phyloP scores from a whole-genome alignment of 2,113 vertebrate species.

The Coracopsis vasa region DNA sequence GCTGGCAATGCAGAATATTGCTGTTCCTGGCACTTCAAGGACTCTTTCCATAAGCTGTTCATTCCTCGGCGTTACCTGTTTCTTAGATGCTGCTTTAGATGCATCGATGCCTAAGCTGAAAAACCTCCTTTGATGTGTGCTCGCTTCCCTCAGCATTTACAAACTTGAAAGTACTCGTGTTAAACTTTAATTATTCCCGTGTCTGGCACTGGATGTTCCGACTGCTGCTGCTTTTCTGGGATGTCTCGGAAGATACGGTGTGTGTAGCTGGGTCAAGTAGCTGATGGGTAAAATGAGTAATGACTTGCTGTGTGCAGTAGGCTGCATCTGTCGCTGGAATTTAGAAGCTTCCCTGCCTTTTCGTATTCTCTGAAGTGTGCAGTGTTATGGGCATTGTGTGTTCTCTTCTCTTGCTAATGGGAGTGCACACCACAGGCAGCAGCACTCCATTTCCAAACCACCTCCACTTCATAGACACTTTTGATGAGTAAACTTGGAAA shows the following conservation, averaged over 20 bases:
- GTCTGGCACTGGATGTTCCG: conserved; percentile 41
- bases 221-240: conserved; percentile 50
- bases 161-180: conserved; percentile 20
- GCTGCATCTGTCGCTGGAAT: neutral
- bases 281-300: neutral
- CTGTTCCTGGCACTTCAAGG: conserved; percentile 8
- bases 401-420: neutral
- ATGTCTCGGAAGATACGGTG: neutral
- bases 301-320: neutral
- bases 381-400: neutral
- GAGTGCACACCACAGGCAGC: neutral
- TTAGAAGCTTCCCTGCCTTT: neutral
- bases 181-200: conserved; percentile 55
- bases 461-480: neutral
- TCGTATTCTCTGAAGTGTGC: neutral
- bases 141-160: conserved; percentile 18
- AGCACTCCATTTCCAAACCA: neutral
- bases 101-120: neutral
- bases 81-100: conserved; percentile 2
- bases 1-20: neutral
- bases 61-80: neutral
- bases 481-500: neutral
- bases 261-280: conserved; percentile 29
- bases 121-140: conserved; percentile 20
- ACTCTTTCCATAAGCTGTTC: neutral